phyloP scores from a whole-genome alignment of 2,888 invertebrate genomes.

The Lucinisca nassula region DNA sequence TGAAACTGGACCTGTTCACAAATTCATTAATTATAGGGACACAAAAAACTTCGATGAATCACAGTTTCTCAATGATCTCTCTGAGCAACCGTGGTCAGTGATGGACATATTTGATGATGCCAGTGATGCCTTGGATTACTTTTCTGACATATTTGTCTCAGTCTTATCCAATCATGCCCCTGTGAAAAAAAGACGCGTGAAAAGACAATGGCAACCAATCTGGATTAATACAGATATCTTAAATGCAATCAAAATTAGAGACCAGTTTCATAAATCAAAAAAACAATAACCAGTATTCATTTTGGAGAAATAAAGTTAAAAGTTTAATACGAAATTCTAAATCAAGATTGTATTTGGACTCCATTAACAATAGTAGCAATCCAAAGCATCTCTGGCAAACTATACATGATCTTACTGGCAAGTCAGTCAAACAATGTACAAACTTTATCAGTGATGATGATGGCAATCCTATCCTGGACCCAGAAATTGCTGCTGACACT shows the following conservation, averaged over 20 bases:
- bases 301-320: not conserved
- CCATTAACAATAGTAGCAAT: not conserved
- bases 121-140: conserved; percentile 4
- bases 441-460: not conserved
- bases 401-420: not conserved
- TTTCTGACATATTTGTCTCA: not conserved
- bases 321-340: not conserved
- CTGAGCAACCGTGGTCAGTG: not conserved
- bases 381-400: no score
- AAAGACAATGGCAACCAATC: no score
- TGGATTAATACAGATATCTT: no score
- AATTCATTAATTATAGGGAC: no score
- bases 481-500: not conserved
- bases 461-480: not conserved
- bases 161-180: no score
- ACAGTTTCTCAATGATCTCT: not conserved
- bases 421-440: not conserved
- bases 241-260: no score
- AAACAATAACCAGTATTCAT: not conserved
- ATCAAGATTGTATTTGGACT: not conserved
- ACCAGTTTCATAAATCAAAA: no score
- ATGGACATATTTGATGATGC: not conserved
- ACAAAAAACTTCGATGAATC: not conserved
- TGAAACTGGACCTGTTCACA: not conserved
- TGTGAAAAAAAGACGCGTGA: no score